These are phyloP conservation scores for Serrognathus titanus DNA, from an alignment of 2,888 invertebrate genomes.

Conservation along the genomic window DNA sequence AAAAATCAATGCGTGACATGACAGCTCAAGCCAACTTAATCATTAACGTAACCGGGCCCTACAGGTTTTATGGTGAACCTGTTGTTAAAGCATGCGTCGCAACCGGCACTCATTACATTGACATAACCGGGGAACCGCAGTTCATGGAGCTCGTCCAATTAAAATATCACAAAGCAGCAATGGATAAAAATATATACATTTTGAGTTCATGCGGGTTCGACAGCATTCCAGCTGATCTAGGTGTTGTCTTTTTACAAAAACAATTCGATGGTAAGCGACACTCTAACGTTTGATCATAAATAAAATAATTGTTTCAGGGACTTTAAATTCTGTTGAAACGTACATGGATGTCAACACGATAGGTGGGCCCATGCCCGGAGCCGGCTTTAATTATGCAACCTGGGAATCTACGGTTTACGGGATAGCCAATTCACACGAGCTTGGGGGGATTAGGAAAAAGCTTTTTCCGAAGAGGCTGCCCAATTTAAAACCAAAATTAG, in stretches of 20 bases:
- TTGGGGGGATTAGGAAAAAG: slow-evolving; percentile 62
- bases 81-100: slow-evolving; percentile 82
- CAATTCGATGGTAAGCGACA: slow-evolving; percentile 65
- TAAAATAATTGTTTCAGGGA: slow-evolving; percentile 48
- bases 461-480: slow-evolving; percentile 67
- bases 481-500: slow-evolving; percentile 58
- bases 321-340: slow-evolving; percentile 73
- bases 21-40: slow-evolving; percentile 73
- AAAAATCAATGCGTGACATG: slow-evolving; percentile 75
- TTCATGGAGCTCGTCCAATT: slow-evolving; percentile 57
- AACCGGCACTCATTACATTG: slow-evolving; percentile 80
- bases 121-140: slow-evolving; percentile 89
- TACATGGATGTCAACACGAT: slow-evolving; percentile 55
- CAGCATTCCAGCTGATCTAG: slow-evolving; percentile 86
- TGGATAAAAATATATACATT: slow-evolving; percentile 76
- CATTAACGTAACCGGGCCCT: slow-evolving; percentile 92
- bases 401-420: slow-evolving; percentile 86
- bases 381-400: slow-evolving; percentile 76
- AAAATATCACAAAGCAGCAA: slow-evolving; percentile 69
- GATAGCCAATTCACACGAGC: slow-evolving; percentile 61
- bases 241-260: slow-evolving; percentile 71
- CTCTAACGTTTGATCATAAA: neutral
- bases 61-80: slow-evolving; percentile 80
- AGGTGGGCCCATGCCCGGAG: slow-evolving; percentile 42
- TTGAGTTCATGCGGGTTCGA: slow-evolving; percentile 93